Conservation (phyloP, 2,113 vertebrate species). For the Columba janthina region DNA sequence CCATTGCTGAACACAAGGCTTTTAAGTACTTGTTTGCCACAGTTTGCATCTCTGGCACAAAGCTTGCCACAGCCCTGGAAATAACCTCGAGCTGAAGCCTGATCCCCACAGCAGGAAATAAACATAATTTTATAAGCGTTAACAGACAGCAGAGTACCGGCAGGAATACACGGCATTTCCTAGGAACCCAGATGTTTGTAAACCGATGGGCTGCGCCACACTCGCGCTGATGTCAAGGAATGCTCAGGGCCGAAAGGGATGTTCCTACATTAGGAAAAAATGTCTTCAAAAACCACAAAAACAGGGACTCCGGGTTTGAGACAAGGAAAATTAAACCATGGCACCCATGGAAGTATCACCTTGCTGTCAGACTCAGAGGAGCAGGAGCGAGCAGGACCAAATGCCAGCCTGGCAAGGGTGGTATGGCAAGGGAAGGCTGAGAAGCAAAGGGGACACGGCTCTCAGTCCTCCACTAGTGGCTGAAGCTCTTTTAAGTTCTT, state of each 20-base stretch:
- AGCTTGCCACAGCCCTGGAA: slow-evolving; percentile 5
- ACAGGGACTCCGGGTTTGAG: neutral
- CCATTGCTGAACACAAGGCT: neutral
- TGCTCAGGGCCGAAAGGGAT: neutral
- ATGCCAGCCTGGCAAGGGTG: neutral
- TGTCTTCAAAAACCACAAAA: neutral
- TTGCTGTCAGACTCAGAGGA: neutral
- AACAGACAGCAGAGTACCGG: neutral
- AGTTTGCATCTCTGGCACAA: neutral
- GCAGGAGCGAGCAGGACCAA: accelerated
- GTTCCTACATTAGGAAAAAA: slow-evolving; percentile 6
- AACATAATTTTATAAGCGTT: neutral
- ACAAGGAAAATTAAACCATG: accelerated
- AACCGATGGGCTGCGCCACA: accelerated
- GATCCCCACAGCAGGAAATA: neutral
- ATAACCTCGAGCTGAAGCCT: slow-evolving; percentile 3
- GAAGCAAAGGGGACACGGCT: neutral
- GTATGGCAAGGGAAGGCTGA: neutral
- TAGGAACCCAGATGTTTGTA: neutral
- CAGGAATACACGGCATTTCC: neutral
- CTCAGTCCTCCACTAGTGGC: neutral
- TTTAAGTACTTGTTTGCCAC: neutral
- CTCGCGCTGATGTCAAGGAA: neutral
- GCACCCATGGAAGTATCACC: neutral
- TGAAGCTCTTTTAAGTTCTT: neutral